Evolutionary conservation across 2,888 invertebrate species (phyloP).

Genomic region (Chesias legatella): DNA sequence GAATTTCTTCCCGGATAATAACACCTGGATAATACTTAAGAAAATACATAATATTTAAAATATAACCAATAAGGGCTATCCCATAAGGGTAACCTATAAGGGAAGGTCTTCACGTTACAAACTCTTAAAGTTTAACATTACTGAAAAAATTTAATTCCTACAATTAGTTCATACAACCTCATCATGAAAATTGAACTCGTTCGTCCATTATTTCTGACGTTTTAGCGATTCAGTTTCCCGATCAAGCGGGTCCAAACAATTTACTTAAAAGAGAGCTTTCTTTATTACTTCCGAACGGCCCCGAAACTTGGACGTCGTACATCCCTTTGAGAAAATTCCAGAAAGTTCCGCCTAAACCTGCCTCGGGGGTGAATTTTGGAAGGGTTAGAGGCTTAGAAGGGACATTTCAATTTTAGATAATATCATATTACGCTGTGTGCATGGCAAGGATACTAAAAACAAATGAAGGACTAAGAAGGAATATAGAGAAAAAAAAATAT

Average conservation of each 20-base stretch:
- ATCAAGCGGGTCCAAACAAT: conserved; percentile 27
- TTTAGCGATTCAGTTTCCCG: conserved; percentile 23
- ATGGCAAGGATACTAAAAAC: neutral
- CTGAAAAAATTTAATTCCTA: no score
- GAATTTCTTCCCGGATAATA: no score
- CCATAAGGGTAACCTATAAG: no score
- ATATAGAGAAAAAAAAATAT: no score
- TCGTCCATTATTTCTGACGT: conserved; percentile 19
- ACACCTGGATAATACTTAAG: no score
- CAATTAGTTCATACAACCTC: neutral
- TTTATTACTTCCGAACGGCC: conserved; percentile 24
- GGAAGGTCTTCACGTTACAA: no score
- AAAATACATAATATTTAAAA: no score
- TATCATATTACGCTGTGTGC: neutral
- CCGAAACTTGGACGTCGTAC: conserved; percentile 24
- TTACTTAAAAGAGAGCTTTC: conserved; percentile 28
- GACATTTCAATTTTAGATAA: conserved; percentile 12
- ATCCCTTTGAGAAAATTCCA: conserved; percentile 30
- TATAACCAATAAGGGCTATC: no score
- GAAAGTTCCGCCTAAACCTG: conserved; percentile 26
- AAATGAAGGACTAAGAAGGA: no score
- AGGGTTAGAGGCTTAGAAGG: conserved; percentile 17
- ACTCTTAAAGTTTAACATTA: no score
- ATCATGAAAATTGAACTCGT: conserved; percentile 1
- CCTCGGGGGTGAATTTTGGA: conserved; percentile 24